Base-by-base conservation (phyloP, 2,888 invertebrate genomes). In the Oligia fasciuncula region DNA sequence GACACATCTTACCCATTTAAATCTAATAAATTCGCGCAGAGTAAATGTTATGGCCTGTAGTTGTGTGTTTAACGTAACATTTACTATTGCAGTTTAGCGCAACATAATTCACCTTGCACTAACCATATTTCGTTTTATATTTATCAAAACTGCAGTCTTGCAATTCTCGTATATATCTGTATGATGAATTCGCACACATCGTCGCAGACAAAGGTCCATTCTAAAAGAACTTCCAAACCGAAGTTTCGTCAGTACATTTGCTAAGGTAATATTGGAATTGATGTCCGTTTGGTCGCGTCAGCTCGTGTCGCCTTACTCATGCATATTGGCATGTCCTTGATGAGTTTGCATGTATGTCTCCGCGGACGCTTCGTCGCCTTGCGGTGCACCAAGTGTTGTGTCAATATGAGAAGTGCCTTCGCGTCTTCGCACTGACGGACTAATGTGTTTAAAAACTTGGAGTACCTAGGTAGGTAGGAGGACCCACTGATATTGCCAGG, bases 341-440 rank as follows among this genome's bases (percentile, higher is more conserved):
- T 84, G 83, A 89, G 88, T 85, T 81, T 89, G 87, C 87, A 84
- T 46, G 11, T 78, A 83, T 87, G 71, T 82, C 80, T 84, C 77
- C 78, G 54, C 40, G 73, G 68, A 74, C 76, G 81, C 79, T 84
- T 69, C 72, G 80, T 77, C 83, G 88, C 88, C 77, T 80, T 73
- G 69, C 73, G 66, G 75, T 82, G 73, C 68, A 73, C 75, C 79
- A 86, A 93, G 93, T 93, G 93, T 83, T 90, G 84, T 90, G 93
- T 92, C 92, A 93, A 93, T 86, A 93, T 76, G 62, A 68, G 49
- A 74, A 87, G 83, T 80, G 83, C 76, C 67, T 83, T 80, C 76
- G 79, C 77, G 77, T 83, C 81, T 81, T 83, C 65, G 46, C 75
- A 81, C 81, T 82, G 51, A 0, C 77, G 14, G 71, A 71, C 80